Base-by-base conservation (phyloP, 2,797 vertebrate species). In the Chaetophractus vellerosus region DNA sequence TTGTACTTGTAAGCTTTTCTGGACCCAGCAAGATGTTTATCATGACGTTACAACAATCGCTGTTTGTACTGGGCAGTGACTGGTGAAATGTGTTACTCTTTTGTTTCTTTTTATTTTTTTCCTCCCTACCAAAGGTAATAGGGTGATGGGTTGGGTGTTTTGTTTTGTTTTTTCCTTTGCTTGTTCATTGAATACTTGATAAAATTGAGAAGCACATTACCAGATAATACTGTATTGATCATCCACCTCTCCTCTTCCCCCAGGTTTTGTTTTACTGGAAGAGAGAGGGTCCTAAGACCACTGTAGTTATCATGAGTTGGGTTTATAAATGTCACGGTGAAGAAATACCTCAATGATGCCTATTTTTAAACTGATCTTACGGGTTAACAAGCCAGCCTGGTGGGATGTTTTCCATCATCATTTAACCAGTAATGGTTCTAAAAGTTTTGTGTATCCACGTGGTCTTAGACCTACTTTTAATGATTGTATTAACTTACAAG, bases 401-500 rank as follows among this genome's bases (percentile, higher is more conserved):
- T 97, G 88, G 97, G 97, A 98, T 98, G 98, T 98, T 98, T 98
- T 99, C 98, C 98, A 98, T 98, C 98, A 98, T 97, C 97, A 96
- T 98, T 98, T 98, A 98, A 99, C 98, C 98, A 97, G 52, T 97
- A 98, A 98, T 99, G 98, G 96, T 98, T 98, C 98, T 98, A 98
- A 98, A 98, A 98, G 98, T 97, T 98, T 98, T 98, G 98, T 98
- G 98, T 99, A 97, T 98, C 98, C 98, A 98, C 98, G 98, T 98
- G 99, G 99, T 99, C 99, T 97, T 99, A 99, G 99, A 99, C 99
- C 99, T 99, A 98, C 98, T 98, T 98, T 98, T 99, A 98, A 98
- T 99, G 99, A 99, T 99, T 99, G 99, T 99, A 99, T 99, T 98
- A 98, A 98, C 98, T 97, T 98, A 97, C 98, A 98, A 99, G 99